These are phyloP conservation scores for Saturnia pavonia DNA, from an alignment of 2,888 invertebrate genomes.

Conservation along the genomic window DNA sequence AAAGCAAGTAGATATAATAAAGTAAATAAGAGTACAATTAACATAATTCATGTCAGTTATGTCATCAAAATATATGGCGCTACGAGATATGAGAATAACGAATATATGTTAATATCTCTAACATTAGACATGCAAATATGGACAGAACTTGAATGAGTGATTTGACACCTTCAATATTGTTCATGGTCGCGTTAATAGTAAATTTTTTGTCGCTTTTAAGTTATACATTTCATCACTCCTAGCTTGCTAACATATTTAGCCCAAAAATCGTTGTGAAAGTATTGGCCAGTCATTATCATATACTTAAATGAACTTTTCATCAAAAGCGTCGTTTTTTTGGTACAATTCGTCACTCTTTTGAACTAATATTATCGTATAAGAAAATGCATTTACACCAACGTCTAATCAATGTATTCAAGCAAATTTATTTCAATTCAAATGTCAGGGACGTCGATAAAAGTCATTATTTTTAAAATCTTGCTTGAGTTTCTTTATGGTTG, in stretches of 20 bases:
- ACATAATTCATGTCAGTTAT: not conserved
- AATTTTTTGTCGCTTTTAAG: not conserved
- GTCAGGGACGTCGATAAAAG: not conserved
- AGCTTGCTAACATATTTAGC: not conserved
- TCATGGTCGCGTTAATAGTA: conserved; percentile 10
- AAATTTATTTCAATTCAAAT: not conserved
- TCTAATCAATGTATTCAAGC: not conserved
- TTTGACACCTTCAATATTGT: not conserved
- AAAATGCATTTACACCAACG: not conserved
- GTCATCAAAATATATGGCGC: not conserved
- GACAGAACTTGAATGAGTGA: not conserved
- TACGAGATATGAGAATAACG: not conserved
- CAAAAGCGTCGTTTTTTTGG: no score
- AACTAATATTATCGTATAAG: not conserved
- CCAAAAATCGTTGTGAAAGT: no score
- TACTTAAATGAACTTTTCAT: no score
- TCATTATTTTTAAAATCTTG: not conserved
- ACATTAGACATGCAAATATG: conserved; percentile 10
- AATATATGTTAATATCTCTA: conserved; percentile 4
- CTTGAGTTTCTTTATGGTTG: not conserved
- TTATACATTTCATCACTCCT: not conserved
- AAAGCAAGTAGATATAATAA: not conserved
- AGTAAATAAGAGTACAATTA: not conserved
- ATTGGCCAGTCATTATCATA: no score
- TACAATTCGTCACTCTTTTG: not conserved